These are phyloP conservation scores for Condylura cristata DNA, from an alignment of 2,113 vertebrate genomes.

Conservation along the genomic window DNA sequence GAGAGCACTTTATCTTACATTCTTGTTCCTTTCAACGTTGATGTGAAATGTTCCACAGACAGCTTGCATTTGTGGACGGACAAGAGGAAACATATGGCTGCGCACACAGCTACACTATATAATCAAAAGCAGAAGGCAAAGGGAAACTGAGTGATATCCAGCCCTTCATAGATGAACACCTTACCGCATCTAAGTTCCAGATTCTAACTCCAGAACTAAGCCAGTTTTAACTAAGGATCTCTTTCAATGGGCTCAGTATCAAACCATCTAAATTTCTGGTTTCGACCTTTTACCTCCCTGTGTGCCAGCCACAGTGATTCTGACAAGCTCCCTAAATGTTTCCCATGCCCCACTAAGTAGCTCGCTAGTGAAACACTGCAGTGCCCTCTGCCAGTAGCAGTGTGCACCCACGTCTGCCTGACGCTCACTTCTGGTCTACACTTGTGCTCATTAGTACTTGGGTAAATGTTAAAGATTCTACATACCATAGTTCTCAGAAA, in stretches of 20 bases:
- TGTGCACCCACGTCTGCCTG: not conserved
- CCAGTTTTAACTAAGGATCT: not conserved
- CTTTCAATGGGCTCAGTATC: not conserved
- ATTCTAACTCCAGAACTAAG: not conserved
- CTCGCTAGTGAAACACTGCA: not conserved
- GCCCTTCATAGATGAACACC: not conserved
- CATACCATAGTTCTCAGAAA: not conserved
- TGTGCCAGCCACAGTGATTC: not conserved
- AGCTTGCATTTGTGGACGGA: not conserved
- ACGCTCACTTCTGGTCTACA: not conserved
- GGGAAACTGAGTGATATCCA: not conserved
- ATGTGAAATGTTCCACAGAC: not conserved
- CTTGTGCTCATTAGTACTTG: not conserved
- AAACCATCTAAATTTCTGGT: not conserved
- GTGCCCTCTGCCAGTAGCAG: not conserved
- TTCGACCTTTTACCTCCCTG: not conserved
- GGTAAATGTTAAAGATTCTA: not conserved
- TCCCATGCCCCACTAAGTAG: no score
- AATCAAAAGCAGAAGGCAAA: not conserved
- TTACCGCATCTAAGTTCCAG: not conserved
- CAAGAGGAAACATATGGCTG: not conserved
- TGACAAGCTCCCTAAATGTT: not conserved
- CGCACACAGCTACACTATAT: not conserved
- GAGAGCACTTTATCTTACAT: not conserved
- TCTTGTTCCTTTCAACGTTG: not conserved